These are phyloP conservation scores for Hemitrygon akajei DNA, from an alignment of 2,797 vertebrate species.

Conservation along the genomic window DNA sequence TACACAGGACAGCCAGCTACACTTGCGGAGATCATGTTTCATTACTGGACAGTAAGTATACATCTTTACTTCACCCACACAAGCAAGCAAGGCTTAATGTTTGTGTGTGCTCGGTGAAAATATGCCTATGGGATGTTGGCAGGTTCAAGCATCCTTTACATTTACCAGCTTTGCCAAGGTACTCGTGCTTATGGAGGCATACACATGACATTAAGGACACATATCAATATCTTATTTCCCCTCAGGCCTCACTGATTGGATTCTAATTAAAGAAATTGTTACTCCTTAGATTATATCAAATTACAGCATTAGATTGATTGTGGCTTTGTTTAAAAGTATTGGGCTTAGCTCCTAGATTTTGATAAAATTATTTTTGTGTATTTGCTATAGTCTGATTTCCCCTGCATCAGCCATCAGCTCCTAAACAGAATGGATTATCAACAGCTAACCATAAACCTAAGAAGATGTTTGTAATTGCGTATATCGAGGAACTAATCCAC, in stretches of 20 bases:
- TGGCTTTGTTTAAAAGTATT: background rate
- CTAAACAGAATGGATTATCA: background rate
- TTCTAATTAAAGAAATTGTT: background rate
- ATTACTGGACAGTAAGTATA: background rate
- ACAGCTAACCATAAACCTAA: background rate
- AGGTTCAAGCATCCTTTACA: background rate
- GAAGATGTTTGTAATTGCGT: background rate
- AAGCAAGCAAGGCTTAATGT: background rate
- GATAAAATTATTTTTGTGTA: background rate
- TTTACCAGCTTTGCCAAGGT: background rate
- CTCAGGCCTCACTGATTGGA: background rate
- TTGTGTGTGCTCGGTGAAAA: background rate
- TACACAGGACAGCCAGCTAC: background rate
- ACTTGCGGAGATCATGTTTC: background rate
- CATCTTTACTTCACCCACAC: background rate
- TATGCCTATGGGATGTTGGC: background rate
- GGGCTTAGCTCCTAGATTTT: background rate
- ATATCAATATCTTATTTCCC: background rate
- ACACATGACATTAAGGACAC: background rate
- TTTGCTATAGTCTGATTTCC: background rate
- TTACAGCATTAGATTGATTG: background rate
- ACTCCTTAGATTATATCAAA: background rate
- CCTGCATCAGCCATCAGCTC: background rate
- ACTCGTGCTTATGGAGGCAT: background rate
- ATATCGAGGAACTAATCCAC: background rate